phyloP scores from a whole-genome alignment of 2,113 vertebrate species.

The Ginglymostoma cirratum region DNA sequence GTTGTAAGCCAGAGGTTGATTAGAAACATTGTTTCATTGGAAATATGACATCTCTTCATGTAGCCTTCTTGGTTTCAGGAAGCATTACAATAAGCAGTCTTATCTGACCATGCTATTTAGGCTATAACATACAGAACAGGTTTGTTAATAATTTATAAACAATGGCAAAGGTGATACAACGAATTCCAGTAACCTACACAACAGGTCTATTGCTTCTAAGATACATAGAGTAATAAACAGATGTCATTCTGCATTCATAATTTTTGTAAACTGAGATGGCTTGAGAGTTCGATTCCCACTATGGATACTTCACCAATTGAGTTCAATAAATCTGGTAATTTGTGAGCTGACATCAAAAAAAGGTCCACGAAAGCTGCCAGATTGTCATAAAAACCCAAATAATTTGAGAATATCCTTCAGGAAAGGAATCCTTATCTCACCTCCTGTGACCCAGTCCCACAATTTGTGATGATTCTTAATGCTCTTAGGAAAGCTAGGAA shows the following conservation, averaged over 20 bases:
- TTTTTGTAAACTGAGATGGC: neutral
- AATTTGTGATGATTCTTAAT: neutral
- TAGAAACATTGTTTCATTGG: neutral
- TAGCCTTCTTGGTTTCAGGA: neutral
- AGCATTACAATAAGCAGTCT: neutral
- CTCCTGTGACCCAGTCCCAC: neutral
- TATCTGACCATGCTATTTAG: neutral
- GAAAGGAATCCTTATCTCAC: neutral
- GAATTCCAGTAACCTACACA: neutral
- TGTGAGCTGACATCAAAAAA: neutral
- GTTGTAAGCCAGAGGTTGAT: neutral
- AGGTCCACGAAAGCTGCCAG: neutral
- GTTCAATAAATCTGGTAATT: constrained; percentile 7
- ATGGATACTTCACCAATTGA: neutral
- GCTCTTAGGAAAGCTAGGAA: neutral
- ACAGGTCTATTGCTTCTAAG: neutral
- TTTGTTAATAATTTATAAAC: neutral
- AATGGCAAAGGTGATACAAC: neutral
- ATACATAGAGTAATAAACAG: neutral
- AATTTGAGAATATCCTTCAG: neutral
- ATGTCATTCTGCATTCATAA: neutral
- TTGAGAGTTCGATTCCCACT: neutral
- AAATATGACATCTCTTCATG: neutral
- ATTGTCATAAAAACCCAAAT: neutral
- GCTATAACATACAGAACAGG: neutral